These are phyloP conservation scores for Agrotis exclamationis DNA, from an alignment of 2,888 invertebrate genomes.

Conservation along the genomic window DNA sequence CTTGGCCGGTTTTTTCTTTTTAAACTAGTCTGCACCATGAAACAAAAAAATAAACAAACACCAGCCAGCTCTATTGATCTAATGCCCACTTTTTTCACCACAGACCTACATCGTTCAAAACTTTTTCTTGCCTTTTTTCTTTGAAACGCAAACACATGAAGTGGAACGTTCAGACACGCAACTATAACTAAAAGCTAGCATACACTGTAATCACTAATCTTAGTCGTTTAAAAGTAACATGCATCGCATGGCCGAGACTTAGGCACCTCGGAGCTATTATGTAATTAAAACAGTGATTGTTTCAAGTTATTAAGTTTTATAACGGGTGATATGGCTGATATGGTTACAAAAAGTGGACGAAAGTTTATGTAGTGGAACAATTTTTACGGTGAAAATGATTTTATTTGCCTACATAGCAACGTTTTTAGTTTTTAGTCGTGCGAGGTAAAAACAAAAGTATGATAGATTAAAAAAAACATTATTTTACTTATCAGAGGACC, in stretches of 20 bases:
- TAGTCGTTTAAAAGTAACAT: slow-evolving; percentile 51
- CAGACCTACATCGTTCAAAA: slow-evolving; percentile 42
- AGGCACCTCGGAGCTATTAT: slow-evolving; percentile 41
- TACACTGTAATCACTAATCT: slow-evolving; percentile 52
- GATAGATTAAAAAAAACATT: too few species aligned
- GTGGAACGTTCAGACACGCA: slow-evolving; percentile 55
- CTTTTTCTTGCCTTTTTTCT: slow-evolving; percentile 35
- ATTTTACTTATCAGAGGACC: too few species aligned
- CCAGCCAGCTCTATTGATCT: slow-evolving; percentile 32
- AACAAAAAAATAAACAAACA: slow-evolving; percentile 19
- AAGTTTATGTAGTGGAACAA: neutral
- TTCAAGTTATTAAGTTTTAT: slow-evolving; percentile 20
- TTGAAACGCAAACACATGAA: slow-evolving; percentile 49
- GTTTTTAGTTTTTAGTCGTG: neutral
- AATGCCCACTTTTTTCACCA: slow-evolving; percentile 23
- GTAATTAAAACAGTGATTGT: slow-evolving; percentile 34
- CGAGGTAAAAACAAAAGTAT: too few species aligned
- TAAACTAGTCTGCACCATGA: neutral
- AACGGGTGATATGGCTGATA: neutral
- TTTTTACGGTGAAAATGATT: neutral
- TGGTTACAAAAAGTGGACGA: slow-evolving; percentile 5
- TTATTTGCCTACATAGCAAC: neutral
- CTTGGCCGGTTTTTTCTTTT: too few species aligned
- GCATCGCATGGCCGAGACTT: slow-evolving; percentile 48
- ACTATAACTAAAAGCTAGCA: slow-evolving; percentile 36